Evolutionary conservation across 2,113 vertebrate species (phyloP).

Genomic region (Numenius arquata): DNA sequence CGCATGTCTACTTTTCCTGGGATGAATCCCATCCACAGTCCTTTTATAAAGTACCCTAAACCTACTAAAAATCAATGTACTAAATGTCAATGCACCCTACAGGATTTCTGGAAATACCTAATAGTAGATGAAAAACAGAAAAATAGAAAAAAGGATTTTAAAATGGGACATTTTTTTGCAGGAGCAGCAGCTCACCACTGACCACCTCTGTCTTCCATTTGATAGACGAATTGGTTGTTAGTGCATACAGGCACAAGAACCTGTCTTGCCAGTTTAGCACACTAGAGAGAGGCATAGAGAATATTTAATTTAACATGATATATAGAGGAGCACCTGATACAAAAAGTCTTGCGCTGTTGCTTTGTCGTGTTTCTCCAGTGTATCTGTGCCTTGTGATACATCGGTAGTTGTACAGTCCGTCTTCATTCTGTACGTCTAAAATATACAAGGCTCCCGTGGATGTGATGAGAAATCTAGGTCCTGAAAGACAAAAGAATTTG

Average conservation of each 20-base stretch:
- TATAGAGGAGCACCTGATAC: conserved; percentile 83
- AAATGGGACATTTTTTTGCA: background rate
- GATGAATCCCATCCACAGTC: background rate
- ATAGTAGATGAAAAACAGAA: background rate
- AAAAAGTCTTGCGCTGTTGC: conserved; percentile 97
- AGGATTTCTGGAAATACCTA: background rate
- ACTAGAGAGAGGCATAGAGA: background rate
- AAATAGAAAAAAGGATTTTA: background rate
- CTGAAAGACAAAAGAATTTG: conserved; percentile 74
- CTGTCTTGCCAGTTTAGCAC: background rate
- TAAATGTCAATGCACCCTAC: background rate
- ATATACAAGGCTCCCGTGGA: conserved; percentile 99
- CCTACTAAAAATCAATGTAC: background rate
- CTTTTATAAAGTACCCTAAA: background rate
- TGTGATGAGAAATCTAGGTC: conserved; percentile 99
- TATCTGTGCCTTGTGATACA: conserved; percentile 96
- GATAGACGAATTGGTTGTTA: background rate
- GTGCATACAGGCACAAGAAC: background rate
- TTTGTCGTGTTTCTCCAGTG: conserved; percentile 96
- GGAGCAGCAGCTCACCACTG: background rate
- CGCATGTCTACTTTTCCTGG: background rate
- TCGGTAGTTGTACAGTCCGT: conserved; percentile 97
- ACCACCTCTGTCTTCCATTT: background rate
- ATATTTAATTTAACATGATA: background rate
- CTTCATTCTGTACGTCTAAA: conserved; percentile 97